Evolutionary conservation across 2,797 vertebrate genomes (phyloP), one percentile per base, ranked within the genome.

Genomic region (Chiloscyllium punctatum): DNA sequence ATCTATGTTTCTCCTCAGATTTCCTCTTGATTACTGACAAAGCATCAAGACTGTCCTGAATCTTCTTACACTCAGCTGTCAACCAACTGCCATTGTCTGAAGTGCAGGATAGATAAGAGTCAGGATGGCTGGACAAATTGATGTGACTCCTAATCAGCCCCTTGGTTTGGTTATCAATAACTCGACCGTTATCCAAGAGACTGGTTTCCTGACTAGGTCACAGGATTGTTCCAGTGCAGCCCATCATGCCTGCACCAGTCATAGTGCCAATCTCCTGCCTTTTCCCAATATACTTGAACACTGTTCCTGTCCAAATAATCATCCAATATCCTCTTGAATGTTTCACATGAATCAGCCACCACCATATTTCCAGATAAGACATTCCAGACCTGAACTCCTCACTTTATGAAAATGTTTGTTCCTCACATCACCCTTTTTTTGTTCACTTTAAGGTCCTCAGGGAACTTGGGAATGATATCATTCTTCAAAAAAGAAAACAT

Each of bases 21-120:
- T 96, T 97, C 95, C 96, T 96, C 96, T 96, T 97, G 96, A 99
- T 97, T 96, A 96, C 95, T 0, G 97, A 96, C 96, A 99, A 96
- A 3, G 97, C 97, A 68, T 99, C 97, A 6, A 99, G 96, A 96
- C 98, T 98, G 27, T 98, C 98, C 94, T 98, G 97, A 82, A 99
- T 98, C 97, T 98, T 98, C 97, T 96, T 98, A 95, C 97, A 98
- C 95, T 99, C 99, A 18, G 15, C 42, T 82, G 51, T 16, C 11
- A 33, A 4, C 53, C 87, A 33, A 53, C 9, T 8, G 51, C 42
- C 42, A 48, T 7, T 86, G 42, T 48, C 27, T 87, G 42, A 87
- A 87, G n/a, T 82, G n/a, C 42, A 62, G 87, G 30, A 33, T 18
- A 48, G 42, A 48, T 48, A 1, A 33, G 4, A 27, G 9, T 88